Percentiles rank a stretch among this genome's conserved stretches.
These are phyloP conservation scores for Mesitornis unicolor DNA, from an alignment of 2,113 vertebrate species.

Conservation along the genomic window DNA sequence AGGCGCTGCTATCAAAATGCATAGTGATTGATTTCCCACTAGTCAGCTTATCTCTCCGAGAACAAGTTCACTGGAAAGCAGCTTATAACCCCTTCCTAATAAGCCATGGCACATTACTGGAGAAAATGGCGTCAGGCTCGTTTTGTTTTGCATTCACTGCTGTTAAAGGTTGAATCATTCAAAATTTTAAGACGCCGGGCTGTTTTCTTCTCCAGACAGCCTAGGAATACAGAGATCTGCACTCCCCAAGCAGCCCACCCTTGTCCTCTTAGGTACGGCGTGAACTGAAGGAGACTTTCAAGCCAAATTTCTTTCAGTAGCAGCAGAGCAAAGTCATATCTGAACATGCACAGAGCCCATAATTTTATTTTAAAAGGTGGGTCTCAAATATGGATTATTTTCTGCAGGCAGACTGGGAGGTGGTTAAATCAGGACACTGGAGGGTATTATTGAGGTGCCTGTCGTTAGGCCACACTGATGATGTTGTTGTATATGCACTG, in stretches of 20 bases:
- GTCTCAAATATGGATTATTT: background rate
- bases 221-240: background rate
- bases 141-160: slow-evolving; percentile 59
- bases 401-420: background rate
- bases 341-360: background rate
- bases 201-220: background rate
- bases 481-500: background rate
- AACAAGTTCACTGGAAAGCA: slow-evolving; percentile 54
- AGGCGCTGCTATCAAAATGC: slow-evolving; percentile 65
- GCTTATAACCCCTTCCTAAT: slow-evolving; percentile 69
- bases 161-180: slow-evolving; percentile 37
- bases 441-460: background rate
- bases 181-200: background rate
- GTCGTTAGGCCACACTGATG: background rate
- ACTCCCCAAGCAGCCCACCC: background rate
- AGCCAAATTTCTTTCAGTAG: background rate
- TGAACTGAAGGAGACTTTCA: background rate
- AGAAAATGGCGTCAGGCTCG: slow-evolving; percentile 24
- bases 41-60: slow-evolving; percentile 63
- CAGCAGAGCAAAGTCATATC: background rate
- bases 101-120: slow-evolving; percentile 51
- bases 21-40: slow-evolving; percentile 69
- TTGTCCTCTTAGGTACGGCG: background rate
- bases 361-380: background rate
- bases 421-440: background rate